Percentiles rank a stretch among this genome's conserved stretches.
Evolutionary conservation across 2,113 vertebrate species (phyloP).

Genomic region (Merops nubicus): DNA sequence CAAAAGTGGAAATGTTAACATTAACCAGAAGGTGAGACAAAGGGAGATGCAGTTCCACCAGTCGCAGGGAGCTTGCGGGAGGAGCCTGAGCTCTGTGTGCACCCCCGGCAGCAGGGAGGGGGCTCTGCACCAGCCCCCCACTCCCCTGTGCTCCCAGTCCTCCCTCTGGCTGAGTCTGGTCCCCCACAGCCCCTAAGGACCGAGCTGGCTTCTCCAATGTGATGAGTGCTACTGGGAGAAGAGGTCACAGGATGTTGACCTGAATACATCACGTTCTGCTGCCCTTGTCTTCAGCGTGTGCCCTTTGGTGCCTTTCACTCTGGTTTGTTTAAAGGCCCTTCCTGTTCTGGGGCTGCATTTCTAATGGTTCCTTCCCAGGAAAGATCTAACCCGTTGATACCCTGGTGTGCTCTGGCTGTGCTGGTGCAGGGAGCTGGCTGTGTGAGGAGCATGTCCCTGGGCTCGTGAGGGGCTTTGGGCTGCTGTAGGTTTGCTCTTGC

Average conservation of each 20-base stretch:
- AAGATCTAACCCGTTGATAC: accelerated
- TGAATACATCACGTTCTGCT: accelerated
- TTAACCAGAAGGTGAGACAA: accelerated
- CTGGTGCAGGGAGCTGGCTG: accelerated
- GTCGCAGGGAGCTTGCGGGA: accelerated
- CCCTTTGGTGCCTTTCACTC: not conserved
- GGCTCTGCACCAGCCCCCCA: not conserved
- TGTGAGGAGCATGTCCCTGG: accelerated
- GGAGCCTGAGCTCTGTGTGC: accelerated
- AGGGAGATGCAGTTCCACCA: accelerated
- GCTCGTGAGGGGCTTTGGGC: accelerated
- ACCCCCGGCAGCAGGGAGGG: not conserved
- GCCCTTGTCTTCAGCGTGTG: accelerated
- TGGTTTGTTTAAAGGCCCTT: not conserved
- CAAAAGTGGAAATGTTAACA: accelerated
- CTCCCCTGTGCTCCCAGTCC: not conserved
- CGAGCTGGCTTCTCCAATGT: accelerated
- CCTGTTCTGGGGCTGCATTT: not conserved
- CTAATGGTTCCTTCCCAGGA: not conserved
- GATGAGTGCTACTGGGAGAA: accelerated
- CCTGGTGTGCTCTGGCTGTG: accelerated
- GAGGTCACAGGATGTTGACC: too few relatives aligned
- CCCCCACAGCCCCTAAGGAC: not conserved
- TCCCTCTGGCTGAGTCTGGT: accelerated
- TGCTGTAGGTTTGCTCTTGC: not conserved